Percentiles rank a stretch among this genome's conserved stretches.
These are phyloP conservation scores for Drosophila koepferae DNA, from an alignment of 2,888 invertebrate species.

Conservation along the genomic window DNA sequence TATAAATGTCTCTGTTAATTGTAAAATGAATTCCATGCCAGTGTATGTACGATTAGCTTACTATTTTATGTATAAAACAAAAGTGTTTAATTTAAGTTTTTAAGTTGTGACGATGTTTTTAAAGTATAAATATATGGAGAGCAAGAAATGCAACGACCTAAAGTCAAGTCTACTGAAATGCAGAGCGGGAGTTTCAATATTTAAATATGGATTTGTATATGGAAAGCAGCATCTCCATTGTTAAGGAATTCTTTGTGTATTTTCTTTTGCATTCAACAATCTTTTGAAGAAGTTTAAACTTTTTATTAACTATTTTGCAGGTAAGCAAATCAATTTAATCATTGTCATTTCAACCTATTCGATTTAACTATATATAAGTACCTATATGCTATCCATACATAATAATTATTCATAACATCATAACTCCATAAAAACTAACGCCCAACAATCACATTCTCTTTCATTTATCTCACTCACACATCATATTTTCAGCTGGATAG, in stretches of 20 bases:
- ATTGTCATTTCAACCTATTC: not conserved
- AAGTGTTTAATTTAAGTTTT: constrained; percentile 33
- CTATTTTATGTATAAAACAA: constrained; percentile 5
- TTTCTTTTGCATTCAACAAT: not conserved
- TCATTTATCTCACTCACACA: not conserved
- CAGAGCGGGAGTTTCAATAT: not conserved
- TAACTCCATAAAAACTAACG: not conserved
- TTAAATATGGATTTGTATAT: not conserved
- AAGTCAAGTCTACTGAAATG: not conserved
- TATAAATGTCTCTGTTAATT: constrained; percentile 10
- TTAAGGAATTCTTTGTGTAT: not conserved
- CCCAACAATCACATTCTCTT: not conserved
- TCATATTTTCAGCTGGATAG: not conserved
- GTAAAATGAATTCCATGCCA: constrained; percentile 67
- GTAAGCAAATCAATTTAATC: not conserved
- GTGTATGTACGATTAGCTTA: constrained; percentile 52
- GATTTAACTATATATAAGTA: not conserved
- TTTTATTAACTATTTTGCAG: not conserved
- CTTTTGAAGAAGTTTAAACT: not conserved
- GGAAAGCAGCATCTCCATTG: not conserved
- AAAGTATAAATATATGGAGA: constrained; percentile 36
- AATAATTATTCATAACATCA: not conserved
- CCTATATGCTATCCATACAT: not conserved
- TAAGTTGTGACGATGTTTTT: constrained; percentile 52
- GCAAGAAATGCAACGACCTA: constrained; percentile 32